Percentiles rank a stretch among this genome's conserved stretches.
Evolutionary conservation across 2,888 invertebrate species (phyloP).

Genomic region (Gortyna flavago): DNA sequence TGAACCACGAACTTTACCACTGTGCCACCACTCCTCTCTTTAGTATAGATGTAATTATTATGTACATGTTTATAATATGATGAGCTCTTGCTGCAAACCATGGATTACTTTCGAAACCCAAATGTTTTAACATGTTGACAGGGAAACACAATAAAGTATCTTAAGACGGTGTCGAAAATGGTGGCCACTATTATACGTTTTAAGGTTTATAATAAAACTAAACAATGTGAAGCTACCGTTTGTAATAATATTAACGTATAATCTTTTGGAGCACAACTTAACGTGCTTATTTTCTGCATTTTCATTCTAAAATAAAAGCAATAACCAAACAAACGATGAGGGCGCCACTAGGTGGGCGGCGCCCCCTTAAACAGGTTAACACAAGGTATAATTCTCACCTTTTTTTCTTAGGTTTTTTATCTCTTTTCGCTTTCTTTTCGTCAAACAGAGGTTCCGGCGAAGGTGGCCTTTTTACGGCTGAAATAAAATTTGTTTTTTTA

Average conservation of each 20-base stretch:
- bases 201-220: too few relatives aligned
- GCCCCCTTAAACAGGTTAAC: too few relatives aligned
- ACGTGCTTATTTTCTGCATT: too few relatives aligned
- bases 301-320: too few relatives aligned
- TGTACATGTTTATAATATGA: not conserved
- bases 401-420: slow-evolving; percentile 88
- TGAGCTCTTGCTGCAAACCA: not conserved
- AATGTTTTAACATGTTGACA: not conserved
- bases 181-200: too few relatives aligned
- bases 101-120: not conserved
- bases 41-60: not conserved
- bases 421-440: slow-evolving; percentile 87
- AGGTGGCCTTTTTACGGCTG: slow-evolving; percentile 82
- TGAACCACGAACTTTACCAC: not conserved
- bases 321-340: too few relatives aligned
- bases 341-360: too few relatives aligned
- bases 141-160: not conserved
- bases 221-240: too few relatives aligned
- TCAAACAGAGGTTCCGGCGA: slow-evolving; percentile 82
- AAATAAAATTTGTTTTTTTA: slow-evolving; percentile 48
- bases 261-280: too few relatives aligned
- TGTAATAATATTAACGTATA: too few relatives aligned
- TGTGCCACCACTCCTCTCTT: too few relatives aligned
- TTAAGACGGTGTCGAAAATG: too few relatives aligned
- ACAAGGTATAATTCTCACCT: slow-evolving; percentile 67